phyloP scores from a whole-genome alignment of 2,113 vertebrate genomes.

The Petrocephalus microphthalmus region DNA sequence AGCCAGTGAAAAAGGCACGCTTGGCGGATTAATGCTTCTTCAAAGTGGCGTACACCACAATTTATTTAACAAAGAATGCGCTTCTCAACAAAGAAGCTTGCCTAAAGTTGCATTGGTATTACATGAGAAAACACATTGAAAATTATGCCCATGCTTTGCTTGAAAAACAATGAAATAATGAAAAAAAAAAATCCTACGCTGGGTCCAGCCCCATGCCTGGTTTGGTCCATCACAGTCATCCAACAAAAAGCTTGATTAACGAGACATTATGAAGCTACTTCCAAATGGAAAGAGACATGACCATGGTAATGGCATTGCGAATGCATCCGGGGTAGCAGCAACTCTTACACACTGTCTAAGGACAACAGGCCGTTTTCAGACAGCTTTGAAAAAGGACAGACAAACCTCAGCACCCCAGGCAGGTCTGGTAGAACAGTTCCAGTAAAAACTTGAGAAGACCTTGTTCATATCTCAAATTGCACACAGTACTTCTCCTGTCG shows the following conservation, averaged over 20 bases:
- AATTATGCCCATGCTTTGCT: constrained; percentile 25
- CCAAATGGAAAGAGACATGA: not conserved
- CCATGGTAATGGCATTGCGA: not conserved
- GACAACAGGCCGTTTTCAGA: not conserved
- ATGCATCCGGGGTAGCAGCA: not conserved
- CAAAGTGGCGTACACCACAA: constrained; percentile 51
- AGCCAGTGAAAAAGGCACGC: not conserved
- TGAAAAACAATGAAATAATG: constrained; percentile 27
- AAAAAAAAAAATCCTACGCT: constrained; percentile 29
- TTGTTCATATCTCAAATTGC: not conserved
- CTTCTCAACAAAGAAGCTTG: constrained; percentile 27
- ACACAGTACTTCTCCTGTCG: not conserved
- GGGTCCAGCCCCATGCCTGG: constrained; percentile 23
- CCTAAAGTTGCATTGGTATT: constrained; percentile 39
- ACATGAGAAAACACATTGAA: constrained; percentile 29
- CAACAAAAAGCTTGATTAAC: constrained; percentile 4
- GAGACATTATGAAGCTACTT: not conserved
- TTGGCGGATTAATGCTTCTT: constrained; percentile 35
- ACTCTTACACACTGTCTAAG: not conserved
- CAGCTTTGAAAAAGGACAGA: not conserved
- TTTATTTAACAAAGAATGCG: constrained; percentile 57
- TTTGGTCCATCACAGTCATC: not conserved
- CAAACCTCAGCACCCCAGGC: not conserved
- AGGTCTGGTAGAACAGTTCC: not conserved
- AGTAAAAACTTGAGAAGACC: not conserved